Base-by-base conservation (phyloP, 1,140 invertebrate species). In the Drosophila athabasca region DNA sequence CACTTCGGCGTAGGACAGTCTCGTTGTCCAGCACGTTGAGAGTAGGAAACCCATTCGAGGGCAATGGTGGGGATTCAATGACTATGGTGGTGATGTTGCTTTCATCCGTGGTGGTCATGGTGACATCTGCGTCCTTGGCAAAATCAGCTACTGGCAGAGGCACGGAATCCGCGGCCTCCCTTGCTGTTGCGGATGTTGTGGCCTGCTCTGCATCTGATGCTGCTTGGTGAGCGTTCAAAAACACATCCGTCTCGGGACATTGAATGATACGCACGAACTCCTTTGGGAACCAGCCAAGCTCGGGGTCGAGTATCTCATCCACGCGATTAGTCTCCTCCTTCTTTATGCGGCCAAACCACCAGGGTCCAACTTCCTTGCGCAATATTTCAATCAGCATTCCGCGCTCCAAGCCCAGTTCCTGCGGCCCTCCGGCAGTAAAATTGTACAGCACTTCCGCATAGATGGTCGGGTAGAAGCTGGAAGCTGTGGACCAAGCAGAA, bases 331-430 rank as follows among this genome's bases (percentile, higher is more conserved):
- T 88, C 15, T 90, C 88, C 48, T 83, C 81, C 43, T 91, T 90
- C 50, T 90, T 91, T n/a, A 90, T 90, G 57, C 89, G 80, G 6
- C 91, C 91, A 55, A 87, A 91, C 91, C 91, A 92, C 91, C 91
- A 92, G 51, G 83, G 83, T 31, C 91, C 91, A 6, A 76, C 69
- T 29, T 92, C 91, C 61, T 90, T 90, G 43, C 87, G 87, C 53
- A 92, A 44, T 57, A 92, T 81, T 61, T 92, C 89, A 35, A 92
- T 90, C 29, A 92, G 49, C 31, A 78, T 80, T 45, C 91, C 91
- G 26, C 81, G 83, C 67, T 91, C 89, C 19, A 92, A 52, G n/a
- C 80, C 81, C 41, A 92, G 62, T 59, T 92, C 91, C 62, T 92
- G 89, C 19, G 83, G 75, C 26, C 91, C 91, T 13, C 79, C 91